Conservation (phyloP, 2,113 vertebrate species). For the Candoia aspera region DNA sequence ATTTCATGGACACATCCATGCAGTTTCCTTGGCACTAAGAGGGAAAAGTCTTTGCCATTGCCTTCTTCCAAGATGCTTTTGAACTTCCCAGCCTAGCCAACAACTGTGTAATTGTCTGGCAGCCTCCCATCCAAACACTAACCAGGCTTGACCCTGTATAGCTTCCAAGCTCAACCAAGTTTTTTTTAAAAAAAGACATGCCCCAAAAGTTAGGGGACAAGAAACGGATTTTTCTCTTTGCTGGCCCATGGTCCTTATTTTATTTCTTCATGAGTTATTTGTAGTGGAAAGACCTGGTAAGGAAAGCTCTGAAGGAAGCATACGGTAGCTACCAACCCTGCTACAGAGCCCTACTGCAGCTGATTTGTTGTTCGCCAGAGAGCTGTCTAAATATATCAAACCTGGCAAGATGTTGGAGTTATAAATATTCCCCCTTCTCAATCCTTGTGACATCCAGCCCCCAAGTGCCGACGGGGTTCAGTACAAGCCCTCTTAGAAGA, state of each 20-base stretch:
- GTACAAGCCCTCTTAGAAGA: not conserved
- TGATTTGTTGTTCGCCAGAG: not conserved
- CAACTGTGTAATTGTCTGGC: not conserved
- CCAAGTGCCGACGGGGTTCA: not conserved
- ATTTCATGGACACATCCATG: not conserved
- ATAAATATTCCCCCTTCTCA: constrained; percentile 26
- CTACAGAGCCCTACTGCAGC: not conserved
- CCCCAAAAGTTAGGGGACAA: not conserved
- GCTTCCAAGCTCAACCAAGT: not conserved
- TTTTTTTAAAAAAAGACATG: not conserved
- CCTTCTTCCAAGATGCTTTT: not conserved
- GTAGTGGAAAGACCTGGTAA: not conserved
- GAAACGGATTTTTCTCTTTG: not conserved
- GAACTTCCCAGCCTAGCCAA: not conserved
- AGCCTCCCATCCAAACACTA: not conserved
- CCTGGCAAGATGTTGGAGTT: constrained; percentile 20
- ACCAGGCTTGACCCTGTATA: not conserved
- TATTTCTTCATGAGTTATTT: not conserved
- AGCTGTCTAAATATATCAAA: constrained; percentile 27
- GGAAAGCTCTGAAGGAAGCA: not conserved
- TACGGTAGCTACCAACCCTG: not conserved
- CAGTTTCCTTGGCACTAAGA: not conserved
- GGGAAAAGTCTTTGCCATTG: not conserved
- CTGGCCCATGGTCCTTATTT: not conserved
- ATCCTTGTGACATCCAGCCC: constrained; percentile 2